phyloP scores from a whole-genome alignment of 2,797 vertebrate species.

The Malurus leucopterus region DNA sequence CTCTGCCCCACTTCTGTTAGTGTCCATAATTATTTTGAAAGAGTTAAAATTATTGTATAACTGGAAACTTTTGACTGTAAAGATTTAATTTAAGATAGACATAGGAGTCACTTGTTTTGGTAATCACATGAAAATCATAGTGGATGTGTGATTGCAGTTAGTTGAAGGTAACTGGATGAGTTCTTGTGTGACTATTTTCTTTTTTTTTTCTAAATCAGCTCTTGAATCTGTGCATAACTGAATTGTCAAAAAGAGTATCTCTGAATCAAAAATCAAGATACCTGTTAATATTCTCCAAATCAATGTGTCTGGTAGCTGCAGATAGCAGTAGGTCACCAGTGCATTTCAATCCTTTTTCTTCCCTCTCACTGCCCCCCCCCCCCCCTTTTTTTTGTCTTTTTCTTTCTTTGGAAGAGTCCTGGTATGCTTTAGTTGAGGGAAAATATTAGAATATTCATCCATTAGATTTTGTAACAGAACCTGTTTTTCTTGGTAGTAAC shows the following conservation, averaged over 20 bases:
- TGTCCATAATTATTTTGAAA: neutral
- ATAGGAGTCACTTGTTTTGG: neutral
- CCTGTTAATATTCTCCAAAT: neutral
- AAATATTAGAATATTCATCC: slow-evolving; percentile 8
- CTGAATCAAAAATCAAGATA: neutral
- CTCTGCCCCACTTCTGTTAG: neutral
- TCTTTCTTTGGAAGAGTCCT: neutral
- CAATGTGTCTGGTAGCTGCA: neutral
- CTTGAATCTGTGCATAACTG: neutral
- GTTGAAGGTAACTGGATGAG: neutral
- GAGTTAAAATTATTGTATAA: neutral
- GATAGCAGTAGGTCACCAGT: neutral
- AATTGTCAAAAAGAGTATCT: neutral
- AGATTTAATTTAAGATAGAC: neutral
- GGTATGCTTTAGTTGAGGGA: neutral
- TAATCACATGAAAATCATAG: neutral
- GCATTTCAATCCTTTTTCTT: neutral
- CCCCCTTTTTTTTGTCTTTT: neutral
- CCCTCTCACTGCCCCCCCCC: too few species aligned
- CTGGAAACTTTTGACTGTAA: neutral
- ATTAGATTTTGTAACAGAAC: neutral
- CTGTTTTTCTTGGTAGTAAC: neutral
- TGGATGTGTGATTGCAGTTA: neutral
- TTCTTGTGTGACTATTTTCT: neutral
- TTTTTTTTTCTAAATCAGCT: neutral